Evolutionary conservation across 1,140 invertebrate genomes (phyloP).

Genomic region (Drosophila malerkotliana): DNA sequence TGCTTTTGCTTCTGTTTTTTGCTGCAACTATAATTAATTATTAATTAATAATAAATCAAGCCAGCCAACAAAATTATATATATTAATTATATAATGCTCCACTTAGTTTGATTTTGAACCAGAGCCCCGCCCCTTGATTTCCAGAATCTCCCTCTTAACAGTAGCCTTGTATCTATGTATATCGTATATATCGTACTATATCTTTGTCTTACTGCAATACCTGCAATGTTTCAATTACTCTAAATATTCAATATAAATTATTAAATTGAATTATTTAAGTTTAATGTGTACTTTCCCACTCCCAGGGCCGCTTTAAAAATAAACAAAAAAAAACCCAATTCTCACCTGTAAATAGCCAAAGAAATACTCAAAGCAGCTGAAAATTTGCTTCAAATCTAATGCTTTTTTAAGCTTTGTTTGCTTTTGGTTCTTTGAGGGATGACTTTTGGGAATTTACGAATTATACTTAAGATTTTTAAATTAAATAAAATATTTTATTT

Average conservation of each 20-base stretch:
- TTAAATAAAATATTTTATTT: background rate
- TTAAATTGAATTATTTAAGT: too few species aligned
- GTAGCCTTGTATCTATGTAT: slow-evolving; percentile 43
- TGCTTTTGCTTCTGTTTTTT: slow-evolving; percentile 22
- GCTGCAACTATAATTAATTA: slow-evolving; percentile 14
- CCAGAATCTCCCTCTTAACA: slow-evolving; percentile 20
- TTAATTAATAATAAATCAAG: slow-evolving; percentile 32
- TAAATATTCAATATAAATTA: background rate
- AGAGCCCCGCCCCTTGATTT: slow-evolving; percentile 5
- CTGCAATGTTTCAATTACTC: background rate
- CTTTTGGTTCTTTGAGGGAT: slow-evolving; percentile 14
- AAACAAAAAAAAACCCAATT: slow-evolving; percentile 1
- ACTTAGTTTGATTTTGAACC: slow-evolving; percentile 34
- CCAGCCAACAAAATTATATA: slow-evolving; percentile 24
- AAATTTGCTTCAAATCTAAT: slow-evolving; percentile 25
- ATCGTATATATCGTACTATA: slow-evolving; percentile 27
- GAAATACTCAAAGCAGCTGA: slow-evolving; percentile 19
- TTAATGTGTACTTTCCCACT: slow-evolving; percentile 12
- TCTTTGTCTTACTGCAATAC: slow-evolving; percentile 14
- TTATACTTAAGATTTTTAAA: background rate
- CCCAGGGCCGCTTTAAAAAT: slow-evolving; percentile 36
- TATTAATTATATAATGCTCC: slow-evolving; percentile 17
- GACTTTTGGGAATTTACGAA: background rate
- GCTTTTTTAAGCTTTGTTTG: slow-evolving; percentile 14
- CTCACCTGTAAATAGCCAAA: slow-evolving; percentile 28